Evolutionary conservation across 2,113 vertebrate species (phyloP).

Genomic region (Prunella himalayana): DNA sequence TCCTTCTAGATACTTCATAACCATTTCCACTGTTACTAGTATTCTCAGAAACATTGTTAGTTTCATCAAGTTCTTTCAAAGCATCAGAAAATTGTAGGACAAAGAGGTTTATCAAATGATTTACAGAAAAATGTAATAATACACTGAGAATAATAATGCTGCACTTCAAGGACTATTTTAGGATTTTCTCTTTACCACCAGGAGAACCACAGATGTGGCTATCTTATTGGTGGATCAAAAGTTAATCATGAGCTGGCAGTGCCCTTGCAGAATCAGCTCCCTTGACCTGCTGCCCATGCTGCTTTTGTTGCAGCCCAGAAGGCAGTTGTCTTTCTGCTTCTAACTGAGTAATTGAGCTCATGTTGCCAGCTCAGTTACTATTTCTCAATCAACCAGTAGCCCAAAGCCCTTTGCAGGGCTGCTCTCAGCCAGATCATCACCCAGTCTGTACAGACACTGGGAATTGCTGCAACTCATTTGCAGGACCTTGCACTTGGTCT

Average conservation of each 20-base stretch:
- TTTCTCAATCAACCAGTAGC: not conserved
- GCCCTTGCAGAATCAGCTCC: not conserved
- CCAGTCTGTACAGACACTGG: not conserved
- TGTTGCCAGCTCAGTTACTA: not conserved
- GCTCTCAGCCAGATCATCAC: not conserved
- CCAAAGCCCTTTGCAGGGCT: not conserved
- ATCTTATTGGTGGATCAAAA: not conserved
- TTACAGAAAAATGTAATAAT: not conserved
- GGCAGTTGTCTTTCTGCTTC: not conserved
- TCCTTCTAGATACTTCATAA: not conserved
- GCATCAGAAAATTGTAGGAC: not conserved
- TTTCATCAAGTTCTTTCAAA: not conserved
- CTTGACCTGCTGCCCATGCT: rapidly evolving
- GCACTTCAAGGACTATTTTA: not conserved
- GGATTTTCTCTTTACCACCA: not conserved
- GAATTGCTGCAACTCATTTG: not conserved
- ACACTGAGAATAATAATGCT: not conserved
- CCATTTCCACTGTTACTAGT: not conserved
- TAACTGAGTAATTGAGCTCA: no score
- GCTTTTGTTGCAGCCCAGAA: not conserved
- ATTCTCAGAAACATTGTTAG: not conserved
- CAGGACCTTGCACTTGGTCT: not conserved
- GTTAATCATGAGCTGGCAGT: not conserved
- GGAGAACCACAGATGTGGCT: not conserved
- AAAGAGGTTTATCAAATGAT: not conserved